Base-by-base conservation (phyloP, 2,797 vertebrate genomes). In the Paguma larvata region DNA sequence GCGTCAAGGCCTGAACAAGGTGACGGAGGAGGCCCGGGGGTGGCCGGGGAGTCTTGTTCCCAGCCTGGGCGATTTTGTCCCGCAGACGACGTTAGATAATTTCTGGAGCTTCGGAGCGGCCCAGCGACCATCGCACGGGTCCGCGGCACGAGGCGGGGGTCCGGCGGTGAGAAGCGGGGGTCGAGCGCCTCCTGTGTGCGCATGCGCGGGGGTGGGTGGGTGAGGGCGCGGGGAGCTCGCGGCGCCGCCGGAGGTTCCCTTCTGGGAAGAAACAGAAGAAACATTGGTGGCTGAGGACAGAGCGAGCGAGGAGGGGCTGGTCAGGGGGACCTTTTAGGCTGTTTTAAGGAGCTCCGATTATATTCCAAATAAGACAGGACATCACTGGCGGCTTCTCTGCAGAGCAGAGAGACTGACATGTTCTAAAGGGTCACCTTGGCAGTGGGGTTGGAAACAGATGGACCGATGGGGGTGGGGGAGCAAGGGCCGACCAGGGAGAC, bases 91-190 rank as follows among this genome's bases (percentile, higher is more conserved):
- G 23, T 6, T 19, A 7, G 79, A 41, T 32, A 34, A 9, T 44
- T 77, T 84, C 65, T 44, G 23, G 77, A 94, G 88, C 48, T 1
- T 0, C 0, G 12, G 38, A 51, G 53, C 32, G 62, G 44, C n/a
- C 3, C 25, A 10, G 23, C 41, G 11, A 27, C 5, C 27, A 2
- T 23, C n/a, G 65, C 30, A 1, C 44, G n/a, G 51, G 41, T 44
- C 70, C 6, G 1, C 3, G 15, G 51, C 25, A 0, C 0, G 12
- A 65, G 13, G 38, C 63, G 48, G 80, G 13, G 34, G 30, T 62
- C 7, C 2, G 10, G 38, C 27, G 30, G 38, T 4, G 13, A 73
- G 72, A 27, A 48, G 27, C 10, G 12, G 1, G 1, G 0, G 0
- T 5, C 1, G 23, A 19, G 30, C 12, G 23, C 4, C 4, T 30